A percentile compares a stretch with the other conserved stretches of the same genome.
Evolutionary conservation across 2,113 vertebrate species (phyloP).

Genomic region (Erpornis zantholeuca): DNA sequence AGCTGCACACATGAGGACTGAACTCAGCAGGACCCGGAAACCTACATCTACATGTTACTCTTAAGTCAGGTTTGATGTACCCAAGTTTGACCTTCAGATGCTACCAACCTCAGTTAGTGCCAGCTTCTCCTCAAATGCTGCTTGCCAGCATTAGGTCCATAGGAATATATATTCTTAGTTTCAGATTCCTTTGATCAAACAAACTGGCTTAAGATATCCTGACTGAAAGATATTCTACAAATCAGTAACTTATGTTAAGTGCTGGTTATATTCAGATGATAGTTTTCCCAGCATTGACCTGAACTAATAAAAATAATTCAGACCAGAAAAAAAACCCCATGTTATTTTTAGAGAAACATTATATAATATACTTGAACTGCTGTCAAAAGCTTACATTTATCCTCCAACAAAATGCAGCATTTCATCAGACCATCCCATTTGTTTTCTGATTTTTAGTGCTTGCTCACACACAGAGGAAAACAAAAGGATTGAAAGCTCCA

Average conservation of each 20-base stretch:
- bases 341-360: constrained; percentile 43
- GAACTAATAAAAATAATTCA: constrained; percentile 3
- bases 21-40: not conserved
- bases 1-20: not conserved
- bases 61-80: not conserved
- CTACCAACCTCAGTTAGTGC: not conserved
- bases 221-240: not conserved
- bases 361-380: not conserved
- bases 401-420: not conserved
- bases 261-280: not conserved
- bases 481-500: not conserved
- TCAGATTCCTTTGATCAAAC: not conserved
- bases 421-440: not conserved
- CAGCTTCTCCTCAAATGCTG: not conserved
- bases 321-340: not conserved
- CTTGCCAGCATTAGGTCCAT: not conserved
- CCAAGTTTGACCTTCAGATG: not conserved
- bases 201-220: not conserved
- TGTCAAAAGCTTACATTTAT: constrained; percentile 19
- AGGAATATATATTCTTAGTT: not conserved
- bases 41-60: rapidly evolving
- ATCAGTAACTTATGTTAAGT: not conserved
- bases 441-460: not conserved
- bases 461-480: not conserved
- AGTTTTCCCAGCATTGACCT: not conserved